A percentile compares a stretch with the other conserved stretches of the same genome.
Evolutionary conservation across 2,113 vertebrate genomes (phyloP).

Genomic region (Phylloscopus whistleri): DNA sequence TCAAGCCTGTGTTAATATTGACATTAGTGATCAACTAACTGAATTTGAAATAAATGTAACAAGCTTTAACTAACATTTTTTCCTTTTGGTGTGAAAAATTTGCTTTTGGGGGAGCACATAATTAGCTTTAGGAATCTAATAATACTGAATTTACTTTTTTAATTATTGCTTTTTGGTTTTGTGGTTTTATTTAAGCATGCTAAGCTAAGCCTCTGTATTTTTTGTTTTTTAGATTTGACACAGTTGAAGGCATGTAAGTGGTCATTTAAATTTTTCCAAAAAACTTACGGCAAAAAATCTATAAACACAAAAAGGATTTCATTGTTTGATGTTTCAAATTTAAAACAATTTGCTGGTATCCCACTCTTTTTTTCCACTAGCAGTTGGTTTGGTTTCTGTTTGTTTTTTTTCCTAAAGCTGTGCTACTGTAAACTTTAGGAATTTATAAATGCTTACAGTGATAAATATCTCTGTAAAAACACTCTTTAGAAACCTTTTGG

Average conservation of each 20-base stretch:
- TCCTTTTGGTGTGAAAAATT: conserved; percentile 13
- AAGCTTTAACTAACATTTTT: conserved; percentile 48
- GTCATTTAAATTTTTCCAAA: conserved; percentile 78
- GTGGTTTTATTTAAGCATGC: conserved; percentile 83
- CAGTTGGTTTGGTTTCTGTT: neutral
- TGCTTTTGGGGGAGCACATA: conserved; percentile 32
- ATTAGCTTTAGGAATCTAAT: conserved; percentile 50
- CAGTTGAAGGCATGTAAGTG: conserved; percentile 96
- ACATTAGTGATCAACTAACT: conserved; percentile 8
- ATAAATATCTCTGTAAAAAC: neutral
- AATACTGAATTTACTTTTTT: conserved; percentile 47
- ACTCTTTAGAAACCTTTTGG: neutral
- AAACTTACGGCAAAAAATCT: conserved; percentile 44
- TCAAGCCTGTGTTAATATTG: neutral
- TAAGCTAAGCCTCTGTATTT: conserved; percentile 85
- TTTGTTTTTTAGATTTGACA: conserved; percentile 89
- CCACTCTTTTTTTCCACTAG: neutral
- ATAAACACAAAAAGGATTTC: conserved; percentile 37
- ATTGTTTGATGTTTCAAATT: conserved; percentile 58
- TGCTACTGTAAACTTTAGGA: neutral
- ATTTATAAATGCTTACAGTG: conserved; percentile 6
- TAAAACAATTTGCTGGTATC: conserved; percentile 33
- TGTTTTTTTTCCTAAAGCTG: neutral
- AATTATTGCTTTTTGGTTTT: conserved; percentile 72
- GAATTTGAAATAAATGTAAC: conserved; percentile 36